Evolutionary conservation across 2,797 vertebrate species (phyloP).

Genomic region (Eulemur coronatus): DNA sequence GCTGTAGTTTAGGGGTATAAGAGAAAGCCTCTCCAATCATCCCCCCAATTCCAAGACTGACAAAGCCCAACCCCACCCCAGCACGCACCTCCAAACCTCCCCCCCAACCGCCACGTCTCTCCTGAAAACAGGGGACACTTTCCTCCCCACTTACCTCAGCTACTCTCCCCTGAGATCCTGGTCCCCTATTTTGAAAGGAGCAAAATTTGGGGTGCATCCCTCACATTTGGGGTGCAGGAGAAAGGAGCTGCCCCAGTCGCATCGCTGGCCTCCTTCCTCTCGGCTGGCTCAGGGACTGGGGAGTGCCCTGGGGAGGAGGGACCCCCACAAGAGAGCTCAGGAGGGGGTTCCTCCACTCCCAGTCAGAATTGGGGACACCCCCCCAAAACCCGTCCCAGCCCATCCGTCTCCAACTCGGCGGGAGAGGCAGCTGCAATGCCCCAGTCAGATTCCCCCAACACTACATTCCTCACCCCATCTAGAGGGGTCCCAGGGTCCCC

Average conservation of each 20-base stretch:
- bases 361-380: slow-evolving; percentile 79
- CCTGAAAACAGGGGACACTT: slow-evolving; percentile 79
- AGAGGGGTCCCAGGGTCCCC: slow-evolving; percentile 67
- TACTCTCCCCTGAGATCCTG: slow-evolving; percentile 77
- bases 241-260: slow-evolving; percentile 77
- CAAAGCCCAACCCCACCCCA: slow-evolving; percentile 71
- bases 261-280: slow-evolving; percentile 79
- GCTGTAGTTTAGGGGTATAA: background rate
- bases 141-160: slow-evolving; percentile 77
- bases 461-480: slow-evolving; percentile 81
- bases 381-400: slow-evolving; percentile 80
- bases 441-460: slow-evolving; percentile 79
- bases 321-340: slow-evolving; percentile 74
- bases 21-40: slow-evolving; percentile 43
- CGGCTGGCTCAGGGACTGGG: slow-evolving; percentile 72
- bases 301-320: slow-evolving; percentile 73
- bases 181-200: slow-evolving; percentile 74
- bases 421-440: slow-evolving; percentile 81
- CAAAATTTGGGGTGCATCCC: slow-evolving; percentile 75
- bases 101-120: slow-evolving; percentile 75
- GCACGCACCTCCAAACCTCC: slow-evolving; percentile 77
- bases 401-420: slow-evolving; percentile 81
- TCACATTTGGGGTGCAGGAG: slow-evolving; percentile 78
- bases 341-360: slow-evolving; percentile 75
- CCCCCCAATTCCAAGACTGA: slow-evolving; percentile 63